Evolutionary conservation across 2,113 vertebrate genomes (phyloP), one percentile per base, ranked within the genome.

Genomic region (Megalops atlanticus): DNA sequence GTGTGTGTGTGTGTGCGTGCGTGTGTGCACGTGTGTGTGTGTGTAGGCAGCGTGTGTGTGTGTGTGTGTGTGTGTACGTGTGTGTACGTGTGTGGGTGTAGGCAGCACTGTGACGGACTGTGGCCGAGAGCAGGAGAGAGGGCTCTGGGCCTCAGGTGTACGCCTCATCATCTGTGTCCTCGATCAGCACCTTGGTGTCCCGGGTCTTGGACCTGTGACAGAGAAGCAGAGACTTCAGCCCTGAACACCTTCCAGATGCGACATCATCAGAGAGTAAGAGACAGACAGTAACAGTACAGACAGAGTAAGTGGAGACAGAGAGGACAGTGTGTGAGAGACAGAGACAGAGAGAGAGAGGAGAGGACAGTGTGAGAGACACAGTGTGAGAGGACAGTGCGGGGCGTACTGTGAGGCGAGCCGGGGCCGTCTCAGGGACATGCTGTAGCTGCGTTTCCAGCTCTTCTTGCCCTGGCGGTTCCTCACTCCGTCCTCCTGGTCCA

Each of bases 401-500:
- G 15, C 95, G 0, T 94, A 99, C 98, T 98, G 97, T 16, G 97
- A 97, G 82, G 96, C 94, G 1, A 99, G 95, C 1, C 93, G 93
- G 0, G 98, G 97, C 78, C 96, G 86, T 81, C 96, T 95, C 87
- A 99, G 91, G 76, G 96, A 96, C 88, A 99, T 94, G 85, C 96
- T 98, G 92, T 98, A 98, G 92, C 94, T 97, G 82, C 96, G 94
- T 87, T 98, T 99, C 97, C 97, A 99, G 74, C 89, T 93, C 87
- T 96, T 97, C 91, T 95, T 98, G 89, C 98, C 98, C 88, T 95
- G 95, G 33, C 98, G 95, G 91, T 99, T 99, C 38, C 96, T 91
- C 3, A 99, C 98, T 0, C 98, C 98, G 0, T 99, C 98, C 14
- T 99, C 98, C 92, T 97, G 98, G 93, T 99, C 98, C 98, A 99